phyloP scores from a whole-genome alignment of 2,113 vertebrate genomes.

The Drymodes brunneopygia region DNA sequence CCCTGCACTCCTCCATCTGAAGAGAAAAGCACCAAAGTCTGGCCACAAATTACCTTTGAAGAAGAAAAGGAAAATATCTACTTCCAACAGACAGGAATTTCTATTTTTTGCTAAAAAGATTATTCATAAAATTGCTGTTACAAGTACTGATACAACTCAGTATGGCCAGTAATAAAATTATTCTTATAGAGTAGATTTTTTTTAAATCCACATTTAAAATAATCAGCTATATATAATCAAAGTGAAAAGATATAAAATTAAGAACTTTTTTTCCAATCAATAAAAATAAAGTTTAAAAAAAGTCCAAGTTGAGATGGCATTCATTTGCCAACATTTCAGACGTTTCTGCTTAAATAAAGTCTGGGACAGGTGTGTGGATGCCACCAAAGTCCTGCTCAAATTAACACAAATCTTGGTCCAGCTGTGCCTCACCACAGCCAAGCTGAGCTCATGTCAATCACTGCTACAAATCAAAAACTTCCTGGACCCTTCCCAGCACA shows the following conservation, averaged over 20 bases:
- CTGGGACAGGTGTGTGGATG: not conserved
- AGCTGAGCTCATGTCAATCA: not conserved
- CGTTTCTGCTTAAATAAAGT: not conserved
- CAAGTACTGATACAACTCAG: not conserved
- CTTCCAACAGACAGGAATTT: not conserved
- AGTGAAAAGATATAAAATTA: not conserved
- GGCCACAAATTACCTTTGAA: not conserved
- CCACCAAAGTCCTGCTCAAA: not conserved
- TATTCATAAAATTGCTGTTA: not conserved
- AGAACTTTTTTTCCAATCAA: not conserved
- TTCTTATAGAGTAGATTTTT: not conserved
- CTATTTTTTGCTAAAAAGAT: not conserved
- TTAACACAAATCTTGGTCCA: not conserved
- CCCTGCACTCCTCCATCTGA: not conserved
- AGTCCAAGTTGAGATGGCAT: not conserved
- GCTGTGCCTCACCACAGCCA: not conserved
- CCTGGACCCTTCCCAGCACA: not conserved
- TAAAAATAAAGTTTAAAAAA: rapidly evolving
- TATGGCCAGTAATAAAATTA: not conserved
- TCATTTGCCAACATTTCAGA: not conserved
- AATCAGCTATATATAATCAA: not conserved
- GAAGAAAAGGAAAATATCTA: not conserved
- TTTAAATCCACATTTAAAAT: not conserved
- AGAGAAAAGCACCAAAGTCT: not conserved
- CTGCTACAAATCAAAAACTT: not conserved